Evolutionary conservation across 1,140 invertebrate genomes (phyloP).

Genomic region (Ridgeia piscesae): DNA sequence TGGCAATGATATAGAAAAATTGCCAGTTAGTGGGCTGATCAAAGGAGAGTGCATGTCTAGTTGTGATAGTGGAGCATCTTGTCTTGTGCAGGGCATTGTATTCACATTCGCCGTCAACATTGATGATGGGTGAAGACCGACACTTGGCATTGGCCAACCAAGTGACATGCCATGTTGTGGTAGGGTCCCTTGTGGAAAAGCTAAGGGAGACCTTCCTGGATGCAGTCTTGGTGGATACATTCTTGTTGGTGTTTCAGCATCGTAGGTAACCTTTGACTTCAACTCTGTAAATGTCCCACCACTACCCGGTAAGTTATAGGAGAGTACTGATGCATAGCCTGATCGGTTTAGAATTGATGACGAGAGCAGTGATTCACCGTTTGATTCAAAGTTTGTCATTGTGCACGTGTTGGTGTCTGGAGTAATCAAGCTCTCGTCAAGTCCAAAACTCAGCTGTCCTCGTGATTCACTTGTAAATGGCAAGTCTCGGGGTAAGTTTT

Average conservation of each 20-base stretch:
- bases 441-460: not conserved
- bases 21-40: not conserved
- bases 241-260: not conserved
- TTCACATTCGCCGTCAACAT: not conserved
- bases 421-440: not conserved
- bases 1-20: not conserved
- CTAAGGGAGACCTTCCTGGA: not conserved
- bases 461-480: not conserved
- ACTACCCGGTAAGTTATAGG: not conserved
- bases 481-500: not conserved
- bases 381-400: not conserved
- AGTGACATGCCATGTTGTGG: not conserved
- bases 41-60: not conserved
- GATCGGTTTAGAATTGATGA: not conserved
- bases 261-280: not conserved
- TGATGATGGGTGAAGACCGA: not conserved
- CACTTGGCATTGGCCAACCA: not conserved
- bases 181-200: not conserved
- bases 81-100: not conserved
- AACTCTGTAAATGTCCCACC: not conserved
- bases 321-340: not conserved
- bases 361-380: not conserved
- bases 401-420: not conserved
- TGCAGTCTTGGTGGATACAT: not conserved
- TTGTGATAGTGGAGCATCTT: not conserved